A percentile compares a stretch with the other conserved stretches of the same genome.
Evolutionary conservation across 2,888 invertebrate genomes (phyloP).

Genomic region (Taphrorychus bicolor): DNA sequence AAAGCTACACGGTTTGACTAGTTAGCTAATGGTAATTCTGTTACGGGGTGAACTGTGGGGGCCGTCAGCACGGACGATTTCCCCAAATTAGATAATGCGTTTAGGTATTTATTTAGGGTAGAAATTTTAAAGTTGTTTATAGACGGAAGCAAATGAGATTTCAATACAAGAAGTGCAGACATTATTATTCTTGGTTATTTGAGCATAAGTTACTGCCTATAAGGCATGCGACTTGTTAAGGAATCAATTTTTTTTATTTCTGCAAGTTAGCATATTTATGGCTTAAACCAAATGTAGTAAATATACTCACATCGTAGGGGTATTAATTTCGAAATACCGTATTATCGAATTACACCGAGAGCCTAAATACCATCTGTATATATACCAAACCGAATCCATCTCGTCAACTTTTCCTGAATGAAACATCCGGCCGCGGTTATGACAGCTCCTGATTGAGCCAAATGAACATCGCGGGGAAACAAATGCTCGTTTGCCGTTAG

Average conservation of each 20-base stretch:
- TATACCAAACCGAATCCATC: slow-evolving; percentile 15
- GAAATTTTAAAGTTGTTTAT: not conserved
- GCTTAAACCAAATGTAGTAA: too few species aligned
- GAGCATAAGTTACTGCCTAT: too few species aligned
- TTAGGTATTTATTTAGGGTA: slow-evolving; percentile 1
- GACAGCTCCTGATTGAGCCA: slow-evolving; percentile 54
- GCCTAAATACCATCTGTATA: too few species aligned
- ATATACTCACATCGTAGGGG: too few species aligned
- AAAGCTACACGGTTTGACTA: slow-evolving; percentile 21
- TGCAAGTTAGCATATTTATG: too few species aligned
- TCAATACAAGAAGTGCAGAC: not conserved
- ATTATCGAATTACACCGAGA: not conserved
- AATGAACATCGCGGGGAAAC: slow-evolving; percentile 52
- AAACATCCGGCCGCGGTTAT: slow-evolving; percentile 53
- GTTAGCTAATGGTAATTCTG: slow-evolving; percentile 24
- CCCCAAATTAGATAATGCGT: slow-evolving; percentile 14
- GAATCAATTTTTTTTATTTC: too few species aligned
- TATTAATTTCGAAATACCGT: not conserved
- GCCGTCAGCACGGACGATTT: slow-evolving; percentile 18
- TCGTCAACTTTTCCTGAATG: slow-evolving; percentile 28
- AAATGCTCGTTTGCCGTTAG: slow-evolving; percentile 46
- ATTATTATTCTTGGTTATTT: not conserved
- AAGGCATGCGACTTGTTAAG: too few species aligned
- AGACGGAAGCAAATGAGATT: not conserved
- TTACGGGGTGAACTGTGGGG: slow-evolving; percentile 15